Evolutionary conservation across 2,113 vertebrate species (phyloP), one percentile per base, ranked within the genome.

Genomic region (Varanus salvator): DNA sequence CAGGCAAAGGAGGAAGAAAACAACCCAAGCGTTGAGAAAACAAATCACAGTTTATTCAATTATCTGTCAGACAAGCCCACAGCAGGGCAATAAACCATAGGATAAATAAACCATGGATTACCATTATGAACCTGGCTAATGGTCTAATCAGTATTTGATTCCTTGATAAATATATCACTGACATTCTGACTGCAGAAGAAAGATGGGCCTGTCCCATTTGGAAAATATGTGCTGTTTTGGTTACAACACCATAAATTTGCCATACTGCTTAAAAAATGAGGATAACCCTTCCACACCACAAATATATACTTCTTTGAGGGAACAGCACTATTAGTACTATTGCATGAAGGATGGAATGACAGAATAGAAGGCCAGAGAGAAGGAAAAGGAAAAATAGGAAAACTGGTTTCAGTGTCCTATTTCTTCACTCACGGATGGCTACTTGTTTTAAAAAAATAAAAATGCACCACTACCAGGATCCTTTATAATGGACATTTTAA

Each of bases 401-500:
- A 85, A 8, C 15, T 31, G 57, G 17, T 90, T 94, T 91, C 78
- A 72, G 12, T 83, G 92, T 86, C 87, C 54, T 52, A 69, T 94
- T 95, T 94, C 91, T 89, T 91, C 85, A 85, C 77, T 85, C 92
- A 95, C 90, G 71, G 4, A 17, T 87, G 66, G 54, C 92, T 78
- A 75, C 57, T 93, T 90, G 86, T 89, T 92, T 92, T 75, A 89
- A 91, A 48, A 92, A 95, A 93, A 60, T 80, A 90, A 93, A 95
- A 75, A 66, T 68, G 31, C 3, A 90, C 25, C 87, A 29, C 66
- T 71, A 90, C 52, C 54, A 80, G 80, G 78, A 94, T 90, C 89
- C 92, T 92, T 93, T 91, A 84, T 90, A 95, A 92, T 48, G 93
- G 89, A 91, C 90, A 91, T 94, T 94, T 96, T 93, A 66, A 92